Conservation (phyloP, 2,888 invertebrate genomes). For the Drosophila demipolita region DNA sequence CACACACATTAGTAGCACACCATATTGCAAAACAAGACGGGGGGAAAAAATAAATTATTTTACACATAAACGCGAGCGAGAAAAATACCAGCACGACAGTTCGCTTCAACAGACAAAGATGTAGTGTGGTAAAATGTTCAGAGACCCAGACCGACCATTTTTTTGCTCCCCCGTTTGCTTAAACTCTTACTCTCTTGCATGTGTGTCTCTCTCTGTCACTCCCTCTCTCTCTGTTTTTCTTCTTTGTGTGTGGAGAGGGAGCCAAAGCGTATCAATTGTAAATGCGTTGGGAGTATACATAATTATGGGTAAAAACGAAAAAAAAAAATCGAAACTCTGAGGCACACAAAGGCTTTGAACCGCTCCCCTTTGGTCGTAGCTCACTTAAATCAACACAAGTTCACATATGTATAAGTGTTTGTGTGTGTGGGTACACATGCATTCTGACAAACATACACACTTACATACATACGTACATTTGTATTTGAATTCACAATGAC, state of each 20-base stretch:
- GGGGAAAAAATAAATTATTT: conserved; percentile 61
- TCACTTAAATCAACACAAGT: conserved; percentile 68
- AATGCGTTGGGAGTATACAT: conserved; percentile 71
- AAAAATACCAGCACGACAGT: conserved; percentile 67
- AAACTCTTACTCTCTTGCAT: conserved; percentile 47
- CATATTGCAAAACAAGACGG: conserved; percentile 52
- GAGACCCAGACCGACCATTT: conserved; percentile 59
- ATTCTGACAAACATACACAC: conserved; percentile 28
- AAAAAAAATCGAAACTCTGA: conserved; percentile 74
- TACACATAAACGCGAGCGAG: conserved; percentile 62
- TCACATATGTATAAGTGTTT: conserved; percentile 32
- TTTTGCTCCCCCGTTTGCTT: conserved; percentile 50
- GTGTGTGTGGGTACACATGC: conserved; percentile 16
- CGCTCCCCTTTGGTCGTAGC: conserved; percentile 57
- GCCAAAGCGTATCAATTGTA: conserved; percentile 56
- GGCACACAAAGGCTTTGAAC: conserved; percentile 55
- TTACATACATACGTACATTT: conserved; percentile 37
- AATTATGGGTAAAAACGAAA: conserved; percentile 63
- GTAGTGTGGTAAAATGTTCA: conserved; percentile 69
- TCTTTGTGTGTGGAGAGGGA: conserved; percentile 34
- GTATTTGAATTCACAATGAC: conserved; percentile 71
- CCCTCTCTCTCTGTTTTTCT: conserved; percentile 30
- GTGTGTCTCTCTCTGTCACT: conserved; percentile 26
- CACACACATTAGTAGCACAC: conserved; percentile 18
- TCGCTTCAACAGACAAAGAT: conserved; percentile 72